A percentile compares a stretch with the other conserved stretches of the same genome.
Conservation (phyloP, 1,140 invertebrate species). For the Leptopilina clavipes region DNA sequence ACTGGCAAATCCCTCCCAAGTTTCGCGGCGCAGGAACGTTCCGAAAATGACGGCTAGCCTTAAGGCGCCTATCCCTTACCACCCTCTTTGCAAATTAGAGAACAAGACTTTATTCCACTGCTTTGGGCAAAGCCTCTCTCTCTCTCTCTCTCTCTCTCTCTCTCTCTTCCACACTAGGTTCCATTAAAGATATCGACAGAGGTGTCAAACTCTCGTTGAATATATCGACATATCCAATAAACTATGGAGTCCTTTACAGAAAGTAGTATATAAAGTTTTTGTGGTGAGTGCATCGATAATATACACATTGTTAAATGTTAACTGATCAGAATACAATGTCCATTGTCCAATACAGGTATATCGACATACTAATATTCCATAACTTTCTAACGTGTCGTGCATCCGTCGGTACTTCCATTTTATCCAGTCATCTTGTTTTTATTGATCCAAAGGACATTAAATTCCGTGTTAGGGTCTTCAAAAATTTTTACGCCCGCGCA, state of each 20-base stretch:
- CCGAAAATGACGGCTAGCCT: slow-evolving; percentile 8
- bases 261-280: neutral
- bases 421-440: neutral
- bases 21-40: slow-evolving; percentile 31
- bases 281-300: slow-evolving; percentile 28
- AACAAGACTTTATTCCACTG: slow-evolving; percentile 33
- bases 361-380: slow-evolving; percentile 13
- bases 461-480: neutral
- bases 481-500: too few relatives aligned
- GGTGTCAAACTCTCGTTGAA: slow-evolving; percentile 1
- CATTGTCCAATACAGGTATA: neutral
- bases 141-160: too few relatives aligned
- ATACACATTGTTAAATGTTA: too few relatives aligned
- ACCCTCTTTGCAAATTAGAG: slow-evolving; percentile 42
- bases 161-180: too few relatives aligned
- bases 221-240: slow-evolving; percentile 4
- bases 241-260: slow-evolving; percentile 5
- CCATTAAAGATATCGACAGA: neutral
- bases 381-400: slow-evolving; percentile 1
- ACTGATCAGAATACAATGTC: neutral
- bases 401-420: neutral
- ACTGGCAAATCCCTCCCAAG: slow-evolving; percentile 44
- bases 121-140: slow-evolving; percentile 35
- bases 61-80: slow-evolving; percentile 24
- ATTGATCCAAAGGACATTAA: neutral